Conservation (phyloP, 1,140 invertebrate genomes). For the Heliconius himera region DNA sequence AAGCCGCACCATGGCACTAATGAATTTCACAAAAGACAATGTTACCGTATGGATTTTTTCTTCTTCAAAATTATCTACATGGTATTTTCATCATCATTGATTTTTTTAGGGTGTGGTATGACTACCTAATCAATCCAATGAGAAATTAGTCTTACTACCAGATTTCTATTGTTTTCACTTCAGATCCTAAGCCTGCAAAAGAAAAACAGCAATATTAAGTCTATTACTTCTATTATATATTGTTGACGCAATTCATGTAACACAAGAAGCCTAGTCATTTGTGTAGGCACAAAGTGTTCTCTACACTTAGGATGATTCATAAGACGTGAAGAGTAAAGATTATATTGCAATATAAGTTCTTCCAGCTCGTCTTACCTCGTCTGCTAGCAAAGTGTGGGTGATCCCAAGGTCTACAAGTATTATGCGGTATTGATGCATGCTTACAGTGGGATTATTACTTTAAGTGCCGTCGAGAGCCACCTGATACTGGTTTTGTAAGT, state of each 20-base stretch:
- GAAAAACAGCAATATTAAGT: neutral
- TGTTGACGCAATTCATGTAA: slow-evolving; percentile 33
- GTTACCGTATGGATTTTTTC: neutral
- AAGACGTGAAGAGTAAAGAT: slow-evolving; percentile 25
- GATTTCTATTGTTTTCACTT: neutral
- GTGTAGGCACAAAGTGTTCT: slow-evolving; percentile 16
- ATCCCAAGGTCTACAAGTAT: slow-evolving; percentile 45
- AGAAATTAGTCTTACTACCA: neutral
- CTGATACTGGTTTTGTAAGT: slow-evolving; percentile 38
- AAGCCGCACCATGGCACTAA: slow-evolving; percentile 30
- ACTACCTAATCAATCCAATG: too few species aligned
- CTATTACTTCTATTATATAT: slow-evolving; percentile 17
- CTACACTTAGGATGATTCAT: neutral
- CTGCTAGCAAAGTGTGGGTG: slow-evolving; percentile 35
- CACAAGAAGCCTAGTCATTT: slow-evolving; percentile 28
- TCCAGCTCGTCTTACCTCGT: slow-evolving; percentile 28
- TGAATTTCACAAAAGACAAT: slow-evolving; percentile 30
- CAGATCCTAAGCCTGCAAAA: neutral
- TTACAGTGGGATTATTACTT: slow-evolving; percentile 40
- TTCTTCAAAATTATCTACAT: neutral
- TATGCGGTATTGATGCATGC: slow-evolving; percentile 43
- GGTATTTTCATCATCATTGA: too few species aligned
- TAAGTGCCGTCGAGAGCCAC: slow-evolving; percentile 36
- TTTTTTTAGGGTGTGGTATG: too few species aligned
- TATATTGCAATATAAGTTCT: slow-evolving; percentile 33